A percentile compares a stretch with the other conserved stretches of the same genome.
These are phyloP conservation scores for Agrochola macilenta DNA, from an alignment of 2,888 invertebrate species.

Conservation along the genomic window DNA sequence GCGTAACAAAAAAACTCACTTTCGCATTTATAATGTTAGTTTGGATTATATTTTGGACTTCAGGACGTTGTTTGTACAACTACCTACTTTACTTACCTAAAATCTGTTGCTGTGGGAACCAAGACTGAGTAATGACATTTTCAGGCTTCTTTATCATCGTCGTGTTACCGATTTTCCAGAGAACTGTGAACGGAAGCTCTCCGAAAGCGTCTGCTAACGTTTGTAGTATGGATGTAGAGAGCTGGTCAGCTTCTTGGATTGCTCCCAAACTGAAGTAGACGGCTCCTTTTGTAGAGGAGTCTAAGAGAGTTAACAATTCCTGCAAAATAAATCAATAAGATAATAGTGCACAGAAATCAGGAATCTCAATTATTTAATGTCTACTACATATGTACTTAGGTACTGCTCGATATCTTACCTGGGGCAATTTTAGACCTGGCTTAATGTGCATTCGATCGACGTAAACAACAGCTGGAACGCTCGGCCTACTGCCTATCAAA, in stretches of 20 bases:
- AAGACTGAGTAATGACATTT: constrained; percentile 85
- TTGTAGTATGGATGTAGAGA: constrained; percentile 81
- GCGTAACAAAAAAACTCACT: too few relatives aligned
- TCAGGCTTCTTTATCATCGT: constrained; percentile 81
- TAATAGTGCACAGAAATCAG: background rate
- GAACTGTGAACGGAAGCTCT: constrained; percentile 86
- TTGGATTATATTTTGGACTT: background rate
- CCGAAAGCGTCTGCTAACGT: constrained; percentile 85
- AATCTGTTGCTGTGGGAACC: constrained; percentile 91
- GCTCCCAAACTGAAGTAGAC: constrained; percentile 89
- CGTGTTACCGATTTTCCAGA: constrained; percentile 89
- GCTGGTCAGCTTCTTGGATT: constrained; percentile 83
- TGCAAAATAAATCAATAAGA: constrained; percentile 68
- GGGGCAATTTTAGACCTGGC: constrained; percentile 77
- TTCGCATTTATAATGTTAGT: too few relatives aligned
- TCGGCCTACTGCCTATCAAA: constrained; percentile 83
- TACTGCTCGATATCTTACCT: constrained; percentile 71
- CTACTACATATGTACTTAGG: too few relatives aligned
- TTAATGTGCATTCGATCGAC: constrained; percentile 85
- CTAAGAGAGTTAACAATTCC: constrained; percentile 80
- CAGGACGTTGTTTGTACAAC: background rate
- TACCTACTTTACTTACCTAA: constrained; percentile 79
- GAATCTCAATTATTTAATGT: too few relatives aligned
- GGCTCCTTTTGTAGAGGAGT: constrained; percentile 84
- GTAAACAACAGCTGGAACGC: constrained; percentile 80